Evolutionary conservation across 2,888 invertebrate species (phyloP), one percentile per base, ranked within the genome.

Genomic region (Eristalis arbustorum): DNA sequence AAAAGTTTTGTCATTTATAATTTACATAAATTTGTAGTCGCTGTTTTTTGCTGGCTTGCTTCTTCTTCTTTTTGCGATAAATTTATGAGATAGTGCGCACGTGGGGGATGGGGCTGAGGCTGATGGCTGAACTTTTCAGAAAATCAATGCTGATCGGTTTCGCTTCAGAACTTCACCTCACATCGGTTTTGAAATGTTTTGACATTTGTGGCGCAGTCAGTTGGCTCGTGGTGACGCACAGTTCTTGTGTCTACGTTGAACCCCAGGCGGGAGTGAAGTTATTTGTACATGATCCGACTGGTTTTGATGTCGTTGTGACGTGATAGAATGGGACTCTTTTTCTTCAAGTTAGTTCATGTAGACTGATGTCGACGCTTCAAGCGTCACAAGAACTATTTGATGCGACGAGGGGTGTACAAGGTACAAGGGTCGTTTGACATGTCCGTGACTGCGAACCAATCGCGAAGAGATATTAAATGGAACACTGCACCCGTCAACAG

Each of bases 1-100:
- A 75, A 68, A 74, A 72, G 63, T 81, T 84, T 81, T 61, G 37
- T 49, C 68, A 76, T 76, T 25, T 62, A 76, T 69, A 80, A 80
- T 80, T 81, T 73, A 23, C 63, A 66, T 79, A 66, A 63, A 69
- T 80, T 74, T 68, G 37, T 66, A 49, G 49, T 18, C 49, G 49
- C 4, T 49, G n/a, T 8, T 42, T 42, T 18, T n/a, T 42, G 1
- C 14, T 42, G 18, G 18, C 18, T 49, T 49, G 5, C n/a, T 18
- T 18, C n/a, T 8, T 8, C 6, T 8, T 49, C 18, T 18, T n/a
- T 49, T 49, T n/a, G 49, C 18, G 49, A 49, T 49, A 49, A n/a
- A 49, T 18, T 49, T 49, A 18, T 8, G 49, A 18, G 18, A 49
- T 49, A 49, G 49, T 49, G 49, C 18, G n/a, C 49, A 49, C 8